Conservation (phyloP, 1,140 invertebrate species). For the Conopomorpha cramerella region DNA sequence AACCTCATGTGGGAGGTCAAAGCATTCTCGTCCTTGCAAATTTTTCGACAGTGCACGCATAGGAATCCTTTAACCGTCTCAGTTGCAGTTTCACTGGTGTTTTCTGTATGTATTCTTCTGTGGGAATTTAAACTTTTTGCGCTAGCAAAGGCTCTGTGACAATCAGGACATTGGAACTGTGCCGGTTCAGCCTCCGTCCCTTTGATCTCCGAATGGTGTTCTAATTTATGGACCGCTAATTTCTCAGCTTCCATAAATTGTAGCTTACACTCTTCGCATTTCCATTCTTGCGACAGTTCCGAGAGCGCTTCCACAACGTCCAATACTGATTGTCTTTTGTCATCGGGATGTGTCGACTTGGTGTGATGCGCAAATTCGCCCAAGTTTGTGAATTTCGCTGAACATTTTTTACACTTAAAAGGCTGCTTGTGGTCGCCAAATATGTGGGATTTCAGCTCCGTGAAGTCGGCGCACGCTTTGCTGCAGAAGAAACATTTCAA, state of each 20-base stretch:
- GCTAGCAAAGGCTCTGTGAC: conserved; percentile 36
- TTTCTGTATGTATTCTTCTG: conserved; percentile 31
- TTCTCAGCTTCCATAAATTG: conserved; percentile 50
- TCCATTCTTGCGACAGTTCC: conserved; percentile 41
- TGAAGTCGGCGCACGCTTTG: conserved; percentile 28
- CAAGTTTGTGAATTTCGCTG: conserved; percentile 33
- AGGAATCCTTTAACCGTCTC: conserved; percentile 24
- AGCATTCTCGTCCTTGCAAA: conserved; percentile 37
- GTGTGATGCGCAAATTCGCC: conserved; percentile 43
- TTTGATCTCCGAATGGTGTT: conserved; percentile 32
- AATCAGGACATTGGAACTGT: conserved; percentile 40
- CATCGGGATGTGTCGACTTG: conserved; percentile 36
- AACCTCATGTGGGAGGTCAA: conserved; percentile 39
- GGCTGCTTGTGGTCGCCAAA: conserved; percentile 44
- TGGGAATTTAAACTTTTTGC: conserved; percentile 41
- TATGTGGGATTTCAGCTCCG: conserved; percentile 36
- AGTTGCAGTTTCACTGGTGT: conserved; percentile 19
- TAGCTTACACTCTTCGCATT: conserved; percentile 42
- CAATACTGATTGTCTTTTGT: conserved; percentile 38
- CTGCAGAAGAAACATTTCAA: conserved; percentile 41
- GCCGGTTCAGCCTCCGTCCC: conserved; percentile 14
- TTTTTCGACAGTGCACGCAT: conserved; percentile 45
- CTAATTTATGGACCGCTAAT: conserved; percentile 38
- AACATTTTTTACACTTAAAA: conserved; percentile 33
- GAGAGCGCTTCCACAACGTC: conserved; percentile 45